Percentiles rank a stretch among this genome's conserved stretches.
These are phyloP conservation scores for Apis cerana DNA, from an alignment of 1,140 invertebrate species.

Conservation along the genomic window DNA sequence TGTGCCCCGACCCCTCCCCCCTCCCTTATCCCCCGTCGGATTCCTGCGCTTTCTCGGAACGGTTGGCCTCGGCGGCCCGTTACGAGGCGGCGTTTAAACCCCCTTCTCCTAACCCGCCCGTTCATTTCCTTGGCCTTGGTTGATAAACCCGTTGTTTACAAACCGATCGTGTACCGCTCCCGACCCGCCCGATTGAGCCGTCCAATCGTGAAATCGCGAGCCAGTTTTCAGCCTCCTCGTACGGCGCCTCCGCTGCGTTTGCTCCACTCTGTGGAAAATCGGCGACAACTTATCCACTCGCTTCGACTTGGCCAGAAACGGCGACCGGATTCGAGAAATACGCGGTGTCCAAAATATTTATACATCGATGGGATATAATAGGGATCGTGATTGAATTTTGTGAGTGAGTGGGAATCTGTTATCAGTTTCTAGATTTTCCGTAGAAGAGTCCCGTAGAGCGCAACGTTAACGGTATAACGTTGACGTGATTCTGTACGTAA, in stretches of 20 bases:
- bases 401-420: too few relatives aligned
- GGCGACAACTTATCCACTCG: too few relatives aligned
- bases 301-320: too few relatives aligned
- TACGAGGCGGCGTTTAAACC: slow-evolving; percentile 9
- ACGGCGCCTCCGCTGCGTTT: background rate
- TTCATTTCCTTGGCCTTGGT: slow-evolving; percentile 29
- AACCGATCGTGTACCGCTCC: slow-evolving; percentile 23
- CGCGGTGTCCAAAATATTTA: too few relatives aligned
- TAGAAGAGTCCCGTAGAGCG: too few relatives aligned
- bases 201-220: slow-evolving; percentile 36
- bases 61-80: slow-evolving; percentile 14
- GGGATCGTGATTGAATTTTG: too few relatives aligned
- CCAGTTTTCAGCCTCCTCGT: slow-evolving; percentile 34
- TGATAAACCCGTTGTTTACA: slow-evolving; percentile 42
- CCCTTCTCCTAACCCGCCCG: background rate
- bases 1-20: slow-evolving; percentile 66
- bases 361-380: too few relatives aligned
- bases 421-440: too few relatives aligned
- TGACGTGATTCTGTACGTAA: too few relatives aligned
- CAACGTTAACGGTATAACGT: too few relatives aligned
- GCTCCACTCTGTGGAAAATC: background rate
- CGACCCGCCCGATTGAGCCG: slow-evolving; percentile 57
- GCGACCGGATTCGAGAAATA: too few relatives aligned
- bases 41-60: slow-evolving; percentile 61
- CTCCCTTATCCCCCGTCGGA: slow-evolving; percentile 30